Conservation (phyloP, 2,797 vertebrate genomes). For the Muscicapa comitata region DNA sequence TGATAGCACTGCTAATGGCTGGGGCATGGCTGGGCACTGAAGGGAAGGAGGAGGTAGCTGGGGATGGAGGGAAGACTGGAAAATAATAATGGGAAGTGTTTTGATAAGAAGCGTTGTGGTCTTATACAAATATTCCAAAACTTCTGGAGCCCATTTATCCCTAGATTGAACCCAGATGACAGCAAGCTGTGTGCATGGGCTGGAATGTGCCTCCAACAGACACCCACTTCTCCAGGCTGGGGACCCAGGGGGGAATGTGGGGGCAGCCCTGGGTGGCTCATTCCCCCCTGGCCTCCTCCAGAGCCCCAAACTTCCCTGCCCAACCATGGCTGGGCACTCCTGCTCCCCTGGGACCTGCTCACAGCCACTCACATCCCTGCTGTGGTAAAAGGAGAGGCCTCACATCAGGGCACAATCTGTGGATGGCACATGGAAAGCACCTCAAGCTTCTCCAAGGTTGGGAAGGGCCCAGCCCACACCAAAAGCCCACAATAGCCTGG, state of each 20-base stretch:
- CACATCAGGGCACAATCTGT: rapidly evolving
- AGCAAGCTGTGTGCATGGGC: background rate
- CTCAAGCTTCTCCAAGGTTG: background rate
- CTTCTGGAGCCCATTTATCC: constrained; percentile 56
- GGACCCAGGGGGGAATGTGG: rapidly evolving
- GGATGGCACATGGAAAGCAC: background rate
- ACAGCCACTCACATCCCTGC: background rate
- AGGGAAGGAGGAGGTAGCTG: constrained; percentile 33
- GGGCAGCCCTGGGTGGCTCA: background rate
- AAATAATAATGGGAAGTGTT: constrained; percentile 57
- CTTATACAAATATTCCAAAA: constrained; percentile 44
- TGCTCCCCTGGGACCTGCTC: background rate
- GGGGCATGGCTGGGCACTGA: background rate
- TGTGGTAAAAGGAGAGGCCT: background rate
- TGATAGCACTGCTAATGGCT: background rate
- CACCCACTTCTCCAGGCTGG: background rate
- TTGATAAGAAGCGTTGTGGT: constrained; percentile 50
- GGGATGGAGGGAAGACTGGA: background rate
- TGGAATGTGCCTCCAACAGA: constrained; percentile 39
- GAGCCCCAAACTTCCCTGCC: background rate
- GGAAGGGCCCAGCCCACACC: background rate
- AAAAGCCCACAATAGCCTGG: background rate
- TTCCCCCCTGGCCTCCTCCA: rapidly evolving
- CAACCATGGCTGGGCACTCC: rapidly evolving
- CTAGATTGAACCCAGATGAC: constrained; percentile 58